Percentiles rank a stretch among this genome's conserved stretches.
Evolutionary conservation across 2,113 vertebrate genomes (phyloP).

Genomic region (Brachypteracias leptosomus): DNA sequence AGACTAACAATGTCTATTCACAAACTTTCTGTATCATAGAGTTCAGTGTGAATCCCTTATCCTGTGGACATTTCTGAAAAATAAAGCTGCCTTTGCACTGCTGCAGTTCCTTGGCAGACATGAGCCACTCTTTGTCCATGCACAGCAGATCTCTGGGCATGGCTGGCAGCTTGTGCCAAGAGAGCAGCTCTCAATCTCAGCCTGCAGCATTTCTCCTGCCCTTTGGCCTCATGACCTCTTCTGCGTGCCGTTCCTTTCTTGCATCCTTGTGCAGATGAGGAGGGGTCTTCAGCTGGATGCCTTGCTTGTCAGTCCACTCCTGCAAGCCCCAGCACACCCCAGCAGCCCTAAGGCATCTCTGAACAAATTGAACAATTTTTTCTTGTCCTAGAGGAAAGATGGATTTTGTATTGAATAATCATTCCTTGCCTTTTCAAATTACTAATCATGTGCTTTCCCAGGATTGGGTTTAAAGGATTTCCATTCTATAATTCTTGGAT

Average conservation of each 20-base stretch:
- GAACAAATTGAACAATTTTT: not conserved
- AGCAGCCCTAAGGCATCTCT: not conserved
- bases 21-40: not conserved
- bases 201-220: not conserved
- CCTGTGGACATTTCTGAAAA: not conserved
- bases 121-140: not conserved
- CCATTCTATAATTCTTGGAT: not conserved
- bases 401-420: not conserved
- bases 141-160: not conserved
- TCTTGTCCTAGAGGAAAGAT: not conserved
- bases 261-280: not conserved
- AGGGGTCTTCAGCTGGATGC: not conserved
- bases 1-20: not conserved
- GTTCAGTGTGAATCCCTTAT: not conserved
- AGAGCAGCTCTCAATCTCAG: not conserved
- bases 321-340: not conserved
- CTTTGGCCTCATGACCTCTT: not conserved
- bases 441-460: not conserved
- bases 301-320: not conserved
- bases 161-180: not conserved
- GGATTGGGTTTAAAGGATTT: not conserved
- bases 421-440: not conserved
- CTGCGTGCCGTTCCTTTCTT: not conserved
- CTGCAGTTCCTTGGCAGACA: not conserved
- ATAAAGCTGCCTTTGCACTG: not conserved